Evolutionary conservation across 2,888 invertebrate genomes (phyloP).

Genomic region (Mechanitis mazaeus): DNA sequence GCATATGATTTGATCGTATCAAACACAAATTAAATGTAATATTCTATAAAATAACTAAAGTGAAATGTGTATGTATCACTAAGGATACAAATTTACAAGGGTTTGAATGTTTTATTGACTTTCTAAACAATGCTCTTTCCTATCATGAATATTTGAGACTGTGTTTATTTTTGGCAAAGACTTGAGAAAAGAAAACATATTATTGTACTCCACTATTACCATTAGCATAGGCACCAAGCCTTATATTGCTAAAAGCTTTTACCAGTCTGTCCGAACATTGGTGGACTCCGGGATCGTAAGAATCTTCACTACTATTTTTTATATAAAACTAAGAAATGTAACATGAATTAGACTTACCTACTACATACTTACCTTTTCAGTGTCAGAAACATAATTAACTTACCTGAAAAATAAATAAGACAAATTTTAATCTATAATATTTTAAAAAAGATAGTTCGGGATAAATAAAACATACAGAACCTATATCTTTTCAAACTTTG

Average conservation of each 20-base stretch:
- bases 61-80: too few species aligned
- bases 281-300: conserved; percentile 21
- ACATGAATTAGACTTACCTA: conserved; percentile 10
- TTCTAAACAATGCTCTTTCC: conserved; percentile 17
- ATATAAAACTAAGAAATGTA: conserved; percentile 12
- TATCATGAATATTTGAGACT: conserved; percentile 22
- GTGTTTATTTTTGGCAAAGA: conserved; percentile 22
- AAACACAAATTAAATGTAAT: too few species aligned
- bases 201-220: conserved; percentile 31
- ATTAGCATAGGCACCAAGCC: conserved; percentile 30
- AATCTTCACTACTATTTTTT: conserved; percentile 17
- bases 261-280: conserved; percentile 24
- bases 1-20: too few species aligned
- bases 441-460: too few species aligned
- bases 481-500: neutral
- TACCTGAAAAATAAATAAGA: conserved; percentile 30
- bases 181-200: conserved; percentile 23
- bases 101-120: conserved; percentile 17
- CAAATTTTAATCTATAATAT: neutral
- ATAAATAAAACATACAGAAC: neutral
- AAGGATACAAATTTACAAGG: neutral
- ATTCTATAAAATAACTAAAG: too few species aligned
- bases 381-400: conserved; percentile 18
- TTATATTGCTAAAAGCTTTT: conserved; percentile 36
- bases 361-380: conserved; percentile 23